Evolutionary conservation across 2,113 vertebrate genomes (phyloP), one percentile per base, ranked within the genome.

Genomic region (Burhinus oedicnemus): DNA sequence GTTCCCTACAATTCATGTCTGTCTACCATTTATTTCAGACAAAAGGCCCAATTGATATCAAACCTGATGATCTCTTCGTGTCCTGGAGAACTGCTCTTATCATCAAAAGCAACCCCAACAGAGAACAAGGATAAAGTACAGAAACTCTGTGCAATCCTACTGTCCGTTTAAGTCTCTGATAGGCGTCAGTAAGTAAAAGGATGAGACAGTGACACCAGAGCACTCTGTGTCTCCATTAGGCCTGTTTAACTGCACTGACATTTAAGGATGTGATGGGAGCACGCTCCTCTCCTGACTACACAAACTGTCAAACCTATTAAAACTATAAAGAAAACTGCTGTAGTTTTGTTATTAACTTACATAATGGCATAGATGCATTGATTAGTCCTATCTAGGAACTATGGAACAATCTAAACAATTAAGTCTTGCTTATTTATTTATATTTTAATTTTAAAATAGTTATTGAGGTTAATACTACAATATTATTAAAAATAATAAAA

Each of bases 11-110:
- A 15, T 86, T 86, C 69, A 26, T 21, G 12, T 54, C 36, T 74
- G 25, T 11, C 25, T n/a, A 88, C 15, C 18, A 62, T 44, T 77
- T 58, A 34, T 9, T 66, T 74, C 51, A 89, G 62, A 89, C 36
- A 78, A 94, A 89, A 88, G 44, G 42, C 10, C 32, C n/a, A 26
- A 13, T 29, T 71, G 10, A 2, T 89, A 97, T 92, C 83, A 89
- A 68, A 64, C 32, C 34, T 78, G 83, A 92, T 94, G 72, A 95
- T 95, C 82, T 94, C 55, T 58, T 95, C 36, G 14, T 54, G 21
- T 80, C 36, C 66, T 10, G 4, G 2, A 91, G 40, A 90, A 70
- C 32, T 65, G 22, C 58, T 94, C 74, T 91, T 90, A 90, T 83
- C 60, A 68, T 55, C 62, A 70, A 64, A 34, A 80, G 76, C 27